A percentile compares a stretch with the other conserved stretches of the same genome.
phyloP scores from a whole-genome alignment of 1,140 invertebrate species.

The Prorops nasuta region DNA sequence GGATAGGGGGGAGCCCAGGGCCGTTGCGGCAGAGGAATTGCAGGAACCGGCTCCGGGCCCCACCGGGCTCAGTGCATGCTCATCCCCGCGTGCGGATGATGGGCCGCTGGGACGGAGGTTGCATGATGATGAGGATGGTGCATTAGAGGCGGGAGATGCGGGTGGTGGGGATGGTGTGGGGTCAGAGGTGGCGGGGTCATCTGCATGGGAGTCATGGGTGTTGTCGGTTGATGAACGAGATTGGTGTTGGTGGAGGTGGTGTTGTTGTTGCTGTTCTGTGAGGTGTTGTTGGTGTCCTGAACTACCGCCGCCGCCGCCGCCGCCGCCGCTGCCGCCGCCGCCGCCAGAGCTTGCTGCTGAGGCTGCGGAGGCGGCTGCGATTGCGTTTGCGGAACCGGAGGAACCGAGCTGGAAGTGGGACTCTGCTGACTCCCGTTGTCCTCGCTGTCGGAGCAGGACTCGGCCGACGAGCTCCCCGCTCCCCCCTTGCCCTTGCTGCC shows the following conservation, averaged over 20 bases:
- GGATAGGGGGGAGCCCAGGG: conserved; percentile 56
- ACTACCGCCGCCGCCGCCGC: conserved; percentile 28
- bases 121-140: conserved; percentile 55
- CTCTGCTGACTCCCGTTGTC: conserved; percentile 71
- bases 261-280: conserved; percentile 40
- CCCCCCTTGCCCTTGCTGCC: conserved; percentile 79
- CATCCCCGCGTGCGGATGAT: conserved; percentile 56
- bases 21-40: conserved; percentile 51
- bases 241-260: conserved; percentile 37
- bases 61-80: conserved; percentile 63
- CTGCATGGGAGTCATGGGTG: conserved; percentile 56
- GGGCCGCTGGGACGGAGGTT: conserved; percentile 44
- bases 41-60: conserved; percentile 56
- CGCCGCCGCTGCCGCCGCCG: conserved; percentile 24
- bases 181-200: conserved; percentile 54
- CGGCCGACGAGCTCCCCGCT: conserved; percentile 81
- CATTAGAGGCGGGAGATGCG: conserved; percentile 55
- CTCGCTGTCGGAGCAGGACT: conserved; percentile 87
- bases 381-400: conserved; percentile 47
- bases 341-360: conserved; percentile 26
- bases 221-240: conserved; percentile 52
- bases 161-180: conserved; percentile 56
- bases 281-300: conserved; percentile 49
- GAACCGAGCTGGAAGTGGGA: conserved; percentile 58
- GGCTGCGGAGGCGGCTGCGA: conserved; percentile 35